Evolutionary conservation across 2,797 vertebrate species (phyloP).

Genomic region (Hydrolagus colliei): DNA sequence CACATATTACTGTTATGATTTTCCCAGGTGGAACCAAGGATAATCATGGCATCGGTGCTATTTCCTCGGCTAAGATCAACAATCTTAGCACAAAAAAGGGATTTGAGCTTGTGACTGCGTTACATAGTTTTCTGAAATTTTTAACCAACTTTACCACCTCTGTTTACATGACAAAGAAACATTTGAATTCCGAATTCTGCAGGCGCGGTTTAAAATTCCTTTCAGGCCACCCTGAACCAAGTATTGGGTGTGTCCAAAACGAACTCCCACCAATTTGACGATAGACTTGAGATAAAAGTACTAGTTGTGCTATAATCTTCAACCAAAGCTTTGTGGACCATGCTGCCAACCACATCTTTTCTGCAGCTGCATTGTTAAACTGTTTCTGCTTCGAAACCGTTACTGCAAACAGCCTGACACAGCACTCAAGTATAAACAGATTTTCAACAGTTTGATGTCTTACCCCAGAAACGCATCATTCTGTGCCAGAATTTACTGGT

Average conservation of each 20-base stretch:
- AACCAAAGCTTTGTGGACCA: neutral
- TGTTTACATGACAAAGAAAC: neutral
- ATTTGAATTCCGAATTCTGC: constrained; percentile 12
- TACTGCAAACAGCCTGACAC: neutral
- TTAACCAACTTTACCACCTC: neutral
- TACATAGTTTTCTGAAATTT: neutral
- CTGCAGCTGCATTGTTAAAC: constrained; percentile 27
- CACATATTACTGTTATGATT: no score
- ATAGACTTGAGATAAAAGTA: neutral
- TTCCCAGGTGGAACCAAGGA: no score
- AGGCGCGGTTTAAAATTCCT: neutral
- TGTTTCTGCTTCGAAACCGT: constrained; percentile 5
- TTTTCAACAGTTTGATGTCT: constrained; percentile 23
- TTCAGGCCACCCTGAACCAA: neutral
- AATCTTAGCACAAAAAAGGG: no score
- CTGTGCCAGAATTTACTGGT: neutral
- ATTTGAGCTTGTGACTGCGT: no score
- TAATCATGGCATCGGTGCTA: no score
- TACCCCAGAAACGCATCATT: constrained; percentile 14
- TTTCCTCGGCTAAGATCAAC: no score
- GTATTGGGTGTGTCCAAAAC: neutral
- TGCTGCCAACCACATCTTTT: constrained; percentile 21
- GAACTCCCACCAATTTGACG: neutral
- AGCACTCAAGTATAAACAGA: constrained; percentile 18
- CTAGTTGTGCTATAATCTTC: constrained; percentile 4